Percentiles rank a stretch among this genome's conserved stretches.
Evolutionary conservation across 1,140 invertebrate species (phyloP).

Genomic region (Aphaenogaster floridana): DNA sequence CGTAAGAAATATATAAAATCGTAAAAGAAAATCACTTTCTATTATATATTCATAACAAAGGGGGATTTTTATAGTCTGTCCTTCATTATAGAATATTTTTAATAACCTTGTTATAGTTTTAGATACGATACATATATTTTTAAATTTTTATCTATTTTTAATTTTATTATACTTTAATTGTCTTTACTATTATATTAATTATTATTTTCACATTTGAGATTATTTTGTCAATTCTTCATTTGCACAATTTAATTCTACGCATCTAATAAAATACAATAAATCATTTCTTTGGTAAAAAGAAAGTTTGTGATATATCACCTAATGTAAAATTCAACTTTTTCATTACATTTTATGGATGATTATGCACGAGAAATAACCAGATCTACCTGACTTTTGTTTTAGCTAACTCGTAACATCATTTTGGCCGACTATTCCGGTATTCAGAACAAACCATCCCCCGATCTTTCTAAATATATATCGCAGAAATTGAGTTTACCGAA

Average conservation of each 20-base stretch:
- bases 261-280: not conserved
- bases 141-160: not conserved
- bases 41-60: not conserved
- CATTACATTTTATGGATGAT: not conserved
- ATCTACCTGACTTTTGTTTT: not conserved
- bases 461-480: not conserved
- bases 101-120: constrained; percentile 4
- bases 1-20: not conserved
- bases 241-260: not conserved
- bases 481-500: not conserved
- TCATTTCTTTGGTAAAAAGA: not conserved
- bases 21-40: not conserved
- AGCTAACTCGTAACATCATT: not conserved
- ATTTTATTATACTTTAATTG: constrained; percentile 6
- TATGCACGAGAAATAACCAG: not conserved
- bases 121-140: not conserved
- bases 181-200: constrained; percentile 4
- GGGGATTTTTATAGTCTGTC: not conserved
- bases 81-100: not conserved
- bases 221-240: not conserved
- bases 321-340: not conserved
- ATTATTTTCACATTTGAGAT: not conserved
- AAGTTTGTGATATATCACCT: not conserved
- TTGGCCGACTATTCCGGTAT: not conserved
- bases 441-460: not conserved